These are phyloP conservation scores for Lepus americanus DNA, from an alignment of 2,113 vertebrate species.

Conservation along the genomic window DNA sequence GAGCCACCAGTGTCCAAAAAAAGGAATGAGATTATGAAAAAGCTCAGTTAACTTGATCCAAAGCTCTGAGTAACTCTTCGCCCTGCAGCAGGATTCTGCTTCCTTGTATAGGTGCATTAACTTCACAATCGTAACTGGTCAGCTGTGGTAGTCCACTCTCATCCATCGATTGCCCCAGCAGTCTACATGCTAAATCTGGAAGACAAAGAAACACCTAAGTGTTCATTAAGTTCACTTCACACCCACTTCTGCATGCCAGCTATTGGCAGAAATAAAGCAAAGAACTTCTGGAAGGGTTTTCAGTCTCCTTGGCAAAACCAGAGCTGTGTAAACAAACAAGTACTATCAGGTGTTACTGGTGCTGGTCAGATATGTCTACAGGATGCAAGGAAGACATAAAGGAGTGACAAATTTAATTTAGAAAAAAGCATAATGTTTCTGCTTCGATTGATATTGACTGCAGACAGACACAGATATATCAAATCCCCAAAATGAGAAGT, in stretches of 20 bases:
- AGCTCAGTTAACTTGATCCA: conserved; percentile 97
- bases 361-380: conserved; percentile 54
- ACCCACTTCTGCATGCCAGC: neutral
- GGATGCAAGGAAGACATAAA: neutral
- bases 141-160: conserved; percentile 93
- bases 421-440: conserved; percentile 25
- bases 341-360: neutral
- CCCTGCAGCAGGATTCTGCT: conserved; percentile 96
- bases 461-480: neutral
- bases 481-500: conserved; percentile 23
- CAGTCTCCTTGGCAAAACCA: conserved; percentile 18
- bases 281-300: conserved; percentile 19
- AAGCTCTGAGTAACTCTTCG: conserved; percentile 95
- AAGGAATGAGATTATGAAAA: conserved; percentile 89
- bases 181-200: conserved; percentile 95
- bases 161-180: conserved; percentile 94
- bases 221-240: conserved; percentile 54
- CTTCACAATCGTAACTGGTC: conserved; percentile 97
- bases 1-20: conserved; percentile 94
- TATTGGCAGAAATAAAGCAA: conserved; percentile 38
- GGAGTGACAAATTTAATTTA: conserved; percentile 3
- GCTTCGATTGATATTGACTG: conserved; percentile 12
- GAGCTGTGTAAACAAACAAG: neutral
- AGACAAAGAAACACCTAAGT: conserved; percentile 68
- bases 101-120: conserved; percentile 95